These are phyloP conservation scores for Athripsodes cinereus DNA, from an alignment of 2,888 invertebrate genomes.

Conservation along the genomic window DNA sequence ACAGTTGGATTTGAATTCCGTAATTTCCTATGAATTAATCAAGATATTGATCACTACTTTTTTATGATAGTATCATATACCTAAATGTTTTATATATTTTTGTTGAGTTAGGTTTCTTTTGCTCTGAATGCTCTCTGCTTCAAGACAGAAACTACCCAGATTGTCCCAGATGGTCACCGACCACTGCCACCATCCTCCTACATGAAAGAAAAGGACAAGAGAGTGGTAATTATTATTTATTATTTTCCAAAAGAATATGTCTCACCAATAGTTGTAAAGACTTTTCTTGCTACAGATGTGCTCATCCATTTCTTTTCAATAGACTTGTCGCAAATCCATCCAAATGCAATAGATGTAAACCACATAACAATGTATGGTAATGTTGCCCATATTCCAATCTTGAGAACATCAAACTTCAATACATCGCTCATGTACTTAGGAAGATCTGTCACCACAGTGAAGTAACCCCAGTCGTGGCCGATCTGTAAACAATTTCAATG, in stretches of 20 bases:
- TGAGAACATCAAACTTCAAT: conserved; percentile 57
- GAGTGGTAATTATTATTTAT: background rate
- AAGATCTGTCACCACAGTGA: conserved; percentile 64
- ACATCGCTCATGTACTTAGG: conserved; percentile 66
- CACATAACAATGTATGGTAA: conserved; percentile 63
- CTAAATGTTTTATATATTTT: no score
- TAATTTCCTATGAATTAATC: no score
- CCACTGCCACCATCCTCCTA: no score
- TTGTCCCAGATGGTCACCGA: no score
- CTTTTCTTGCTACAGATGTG: conserved; percentile 53
- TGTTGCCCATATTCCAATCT: conserved; percentile 57
- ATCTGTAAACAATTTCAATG: conserved; percentile 39
- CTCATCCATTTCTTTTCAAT: conserved; percentile 53
- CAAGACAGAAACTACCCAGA: no score
- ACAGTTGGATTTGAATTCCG: no score
- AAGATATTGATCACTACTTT: no score
- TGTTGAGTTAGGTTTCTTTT: background rate
- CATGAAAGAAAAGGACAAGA: no score
- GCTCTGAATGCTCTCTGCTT: no score
- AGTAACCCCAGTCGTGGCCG: conserved; percentile 66
- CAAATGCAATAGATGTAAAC: conserved; percentile 56
- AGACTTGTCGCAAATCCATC: conserved; percentile 63
- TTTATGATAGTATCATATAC: no score
- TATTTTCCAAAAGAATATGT: conserved; percentile 7
- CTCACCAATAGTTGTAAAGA: conserved; percentile 64